Evolutionary conservation across 2,113 vertebrate species (phyloP).

Genomic region (Engystomops pustulosus): DNA sequence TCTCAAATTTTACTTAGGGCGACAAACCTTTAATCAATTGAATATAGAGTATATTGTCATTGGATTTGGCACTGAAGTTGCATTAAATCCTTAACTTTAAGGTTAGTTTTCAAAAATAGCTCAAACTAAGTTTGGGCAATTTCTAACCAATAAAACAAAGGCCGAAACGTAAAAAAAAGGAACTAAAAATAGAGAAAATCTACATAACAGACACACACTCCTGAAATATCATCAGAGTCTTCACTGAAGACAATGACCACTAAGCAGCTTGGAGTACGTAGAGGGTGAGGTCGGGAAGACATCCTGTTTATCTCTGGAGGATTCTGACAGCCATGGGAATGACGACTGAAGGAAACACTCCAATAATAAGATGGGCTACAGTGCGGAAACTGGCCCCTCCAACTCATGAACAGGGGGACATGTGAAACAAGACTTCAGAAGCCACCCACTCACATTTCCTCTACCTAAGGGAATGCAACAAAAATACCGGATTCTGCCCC

Average conservation of each 20-base stretch:
- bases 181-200: constrained; percentile 27
- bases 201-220: not conserved
- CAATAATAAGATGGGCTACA: constrained; percentile 48
- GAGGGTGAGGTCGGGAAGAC: constrained; percentile 33
- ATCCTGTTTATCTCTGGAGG: constrained; percentile 58
- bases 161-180: not conserved
- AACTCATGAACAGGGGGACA: not conserved
- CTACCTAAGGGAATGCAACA: constrained; percentile 31
- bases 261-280: not conserved
- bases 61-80: too few relatives aligned
- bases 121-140: not conserved
- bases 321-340: constrained; percentile 40
- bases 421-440: constrained; percentile 21
- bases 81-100: too few relatives aligned
- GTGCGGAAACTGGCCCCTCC: constrained; percentile 35
- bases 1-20: too few relatives aligned
- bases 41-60: too few relatives aligned
- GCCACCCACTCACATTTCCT: constrained; percentile 33
- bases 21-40: too few relatives aligned
- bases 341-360: constrained; percentile 49
- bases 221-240: constrained; percentile 23
- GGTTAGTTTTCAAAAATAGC: too few relatives aligned
- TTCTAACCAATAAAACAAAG: not conserved
- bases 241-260: constrained; percentile 12
- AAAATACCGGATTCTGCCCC: constrained; percentile 23